These are phyloP conservation scores for Alligator mississippiensis DNA, from an alignment of 2,113 vertebrate genomes.

Conservation along the genomic window DNA sequence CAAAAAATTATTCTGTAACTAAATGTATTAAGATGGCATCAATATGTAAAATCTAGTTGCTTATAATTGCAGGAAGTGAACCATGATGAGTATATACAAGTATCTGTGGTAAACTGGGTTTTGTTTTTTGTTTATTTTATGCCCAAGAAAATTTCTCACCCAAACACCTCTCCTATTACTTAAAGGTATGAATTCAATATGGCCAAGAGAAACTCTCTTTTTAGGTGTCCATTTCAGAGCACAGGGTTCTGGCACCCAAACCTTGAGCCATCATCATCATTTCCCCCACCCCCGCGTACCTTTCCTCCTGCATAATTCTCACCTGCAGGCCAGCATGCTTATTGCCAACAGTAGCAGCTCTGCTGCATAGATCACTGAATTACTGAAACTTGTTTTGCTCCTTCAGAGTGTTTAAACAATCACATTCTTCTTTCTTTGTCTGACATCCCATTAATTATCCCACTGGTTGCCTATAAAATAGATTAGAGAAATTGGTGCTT, in stretches of 20 bases:
- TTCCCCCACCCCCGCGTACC: too few species aligned
- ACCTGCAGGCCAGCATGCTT: not conserved
- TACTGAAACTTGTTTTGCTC: not conserved
- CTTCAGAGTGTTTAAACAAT: not conserved
- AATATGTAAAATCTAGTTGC: not conserved
- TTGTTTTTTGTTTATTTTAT: not conserved
- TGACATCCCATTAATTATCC: not conserved
- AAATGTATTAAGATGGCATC: not conserved
- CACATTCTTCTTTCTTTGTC: not conserved
- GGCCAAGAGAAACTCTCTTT: not conserved
- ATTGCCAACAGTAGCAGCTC: not conserved
- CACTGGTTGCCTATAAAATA: not conserved
- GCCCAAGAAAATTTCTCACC: not conserved
- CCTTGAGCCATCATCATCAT: too few species aligned
- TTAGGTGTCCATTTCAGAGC: not conserved
- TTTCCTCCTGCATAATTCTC: not conserved
- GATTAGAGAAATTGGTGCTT: not conserved
- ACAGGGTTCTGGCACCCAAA: not conserved
- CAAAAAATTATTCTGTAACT: not conserved
- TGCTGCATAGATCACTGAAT: not conserved
- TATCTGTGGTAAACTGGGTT: not conserved
- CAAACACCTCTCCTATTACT: not conserved
- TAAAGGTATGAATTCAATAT: not conserved
- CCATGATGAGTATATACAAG: not conserved
- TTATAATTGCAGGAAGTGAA: not conserved